Conservation (phyloP, 2,888 invertebrate genomes). For the Lasioglossum oenotherae region DNA sequence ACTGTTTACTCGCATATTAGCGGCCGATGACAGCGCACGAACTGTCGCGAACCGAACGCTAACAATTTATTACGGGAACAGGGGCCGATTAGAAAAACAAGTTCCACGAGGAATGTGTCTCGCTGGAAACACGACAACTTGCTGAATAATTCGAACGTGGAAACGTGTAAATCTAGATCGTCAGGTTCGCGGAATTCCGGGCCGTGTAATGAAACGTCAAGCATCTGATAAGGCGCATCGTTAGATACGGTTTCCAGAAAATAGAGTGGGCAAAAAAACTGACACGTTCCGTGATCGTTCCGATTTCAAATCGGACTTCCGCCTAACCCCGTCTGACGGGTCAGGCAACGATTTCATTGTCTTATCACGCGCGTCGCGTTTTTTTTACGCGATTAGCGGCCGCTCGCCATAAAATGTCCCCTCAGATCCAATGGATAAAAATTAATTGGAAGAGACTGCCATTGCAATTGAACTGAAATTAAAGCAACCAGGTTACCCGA, state of each 20-base stretch:
- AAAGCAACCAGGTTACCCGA: not conserved
- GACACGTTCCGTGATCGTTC: slow-evolving; percentile 14
- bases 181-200: slow-evolving; percentile 30
- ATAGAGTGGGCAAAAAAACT: slow-evolving; percentile 21
- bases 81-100: not conserved
- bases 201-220: slow-evolving; percentile 16
- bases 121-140: not conserved
- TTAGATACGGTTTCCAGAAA: slow-evolving; percentile 44
- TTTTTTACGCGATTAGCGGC: slow-evolving; percentile 7
- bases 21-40: not conserved
- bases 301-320: slow-evolving; percentile 25
- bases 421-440: slow-evolving; percentile 9
- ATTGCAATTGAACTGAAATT: not conserved
- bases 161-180: slow-evolving; percentile 24
- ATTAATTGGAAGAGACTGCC: slow-evolving; percentile 15
- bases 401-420: slow-evolving; percentile 20
- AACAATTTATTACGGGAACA: slow-evolving; percentile 13
- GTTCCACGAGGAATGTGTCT: not conserved
- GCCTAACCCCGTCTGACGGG: not conserved
- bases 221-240: slow-evolving; percentile 38
- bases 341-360: not conserved
- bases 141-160: slow-evolving; percentile 23
- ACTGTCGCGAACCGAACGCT: not conserved
- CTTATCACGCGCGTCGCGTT: slow-evolving; percentile 18
- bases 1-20: slow-evolving; percentile 6